A percentile compares a stretch with the other conserved stretches of the same genome.
phyloP scores from a whole-genome alignment of 2,888 invertebrate genomes.

The Acronicta psi region DNA sequence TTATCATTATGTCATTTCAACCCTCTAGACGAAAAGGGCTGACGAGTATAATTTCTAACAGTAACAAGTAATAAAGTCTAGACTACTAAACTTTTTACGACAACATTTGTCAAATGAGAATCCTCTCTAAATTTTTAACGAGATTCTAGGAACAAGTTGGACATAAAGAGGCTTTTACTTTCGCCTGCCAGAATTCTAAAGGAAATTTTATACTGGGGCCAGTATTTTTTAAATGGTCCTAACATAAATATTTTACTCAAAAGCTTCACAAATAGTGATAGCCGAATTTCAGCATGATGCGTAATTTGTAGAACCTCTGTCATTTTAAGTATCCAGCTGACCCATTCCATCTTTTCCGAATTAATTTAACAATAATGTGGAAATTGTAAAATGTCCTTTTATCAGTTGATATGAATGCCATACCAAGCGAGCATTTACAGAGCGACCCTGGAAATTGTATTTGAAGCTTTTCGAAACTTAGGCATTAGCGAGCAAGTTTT shows the following conservation, averaged over 20 bases:
- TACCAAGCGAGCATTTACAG: constrained; percentile 55
- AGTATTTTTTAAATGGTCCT: not conserved
- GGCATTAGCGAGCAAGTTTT: constrained; percentile 79
- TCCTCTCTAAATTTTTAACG: constrained; percentile 52
- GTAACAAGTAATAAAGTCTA: constrained; percentile 54
- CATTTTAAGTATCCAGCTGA: too few relatives aligned
- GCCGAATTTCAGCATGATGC: too few relatives aligned
- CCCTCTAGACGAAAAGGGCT: constrained; percentile 18
- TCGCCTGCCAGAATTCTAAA: constrained; percentile 29
- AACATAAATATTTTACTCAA: too few relatives aligned
- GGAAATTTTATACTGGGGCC: constrained; percentile 14
- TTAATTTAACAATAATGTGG: too few relatives aligned
- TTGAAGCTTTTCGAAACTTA: constrained; percentile 81
- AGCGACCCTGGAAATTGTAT: constrained; percentile 74
- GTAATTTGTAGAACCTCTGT: too few relatives aligned
- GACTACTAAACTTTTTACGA: constrained; percentile 49
- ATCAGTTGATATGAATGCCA: constrained; percentile 32
- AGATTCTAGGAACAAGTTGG: constrained; percentile 39
- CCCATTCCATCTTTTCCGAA: too few relatives aligned
- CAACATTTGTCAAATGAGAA: constrained; percentile 51
- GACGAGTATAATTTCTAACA: constrained; percentile 27
- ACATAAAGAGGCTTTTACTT: constrained; percentile 46
- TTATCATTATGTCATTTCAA: constrained; percentile 12
- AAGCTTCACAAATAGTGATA: too few relatives aligned
- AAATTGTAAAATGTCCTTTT: not conserved